Evolutionary conservation across 2,797 vertebrate genomes (phyloP).

Genomic region (Tauraco hartlaubi): DNA sequence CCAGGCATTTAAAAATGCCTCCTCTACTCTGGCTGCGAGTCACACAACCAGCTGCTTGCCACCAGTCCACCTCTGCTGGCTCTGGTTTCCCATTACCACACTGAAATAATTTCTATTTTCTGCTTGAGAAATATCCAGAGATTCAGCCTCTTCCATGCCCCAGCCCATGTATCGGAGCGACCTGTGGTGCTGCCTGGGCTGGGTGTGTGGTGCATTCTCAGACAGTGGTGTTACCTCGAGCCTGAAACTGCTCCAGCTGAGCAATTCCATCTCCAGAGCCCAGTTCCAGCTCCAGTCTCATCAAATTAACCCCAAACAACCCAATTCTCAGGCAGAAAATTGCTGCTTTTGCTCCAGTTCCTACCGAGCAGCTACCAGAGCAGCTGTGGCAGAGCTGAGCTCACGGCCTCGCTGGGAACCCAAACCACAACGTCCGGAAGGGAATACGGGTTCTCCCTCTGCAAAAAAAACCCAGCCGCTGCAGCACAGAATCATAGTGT

Average conservation of each 20-base stretch:
- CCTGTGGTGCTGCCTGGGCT: rapidly evolving
- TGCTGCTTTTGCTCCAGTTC: neutral
- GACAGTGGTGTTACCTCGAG: rapidly evolving
- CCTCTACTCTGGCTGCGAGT: neutral
- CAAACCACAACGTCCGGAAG: rapidly evolving
- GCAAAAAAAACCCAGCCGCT: neutral
- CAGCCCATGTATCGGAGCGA: rapidly evolving
- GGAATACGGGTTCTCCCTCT: rapidly evolving
- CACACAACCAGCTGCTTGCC: neutral
- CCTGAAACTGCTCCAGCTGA: neutral
- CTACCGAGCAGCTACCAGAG: no score
- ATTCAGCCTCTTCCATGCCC: neutral
- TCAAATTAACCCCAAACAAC: neutral
- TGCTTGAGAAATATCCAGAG: neutral
- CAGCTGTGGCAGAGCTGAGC: neutral
- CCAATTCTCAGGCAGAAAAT: neutral
- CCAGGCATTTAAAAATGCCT: neutral
- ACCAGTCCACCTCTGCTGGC: neutral
- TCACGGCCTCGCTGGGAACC: neutral
- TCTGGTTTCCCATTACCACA: neutral
- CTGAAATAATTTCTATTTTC: neutral
- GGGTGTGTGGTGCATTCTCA: neutral
- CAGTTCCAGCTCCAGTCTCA: neutral
- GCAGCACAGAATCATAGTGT: no score
- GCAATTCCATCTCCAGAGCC: neutral